Evolutionary conservation across 2,888 invertebrate genomes (phyloP).

Genomic region (Drosophila stalkeri): DNA sequence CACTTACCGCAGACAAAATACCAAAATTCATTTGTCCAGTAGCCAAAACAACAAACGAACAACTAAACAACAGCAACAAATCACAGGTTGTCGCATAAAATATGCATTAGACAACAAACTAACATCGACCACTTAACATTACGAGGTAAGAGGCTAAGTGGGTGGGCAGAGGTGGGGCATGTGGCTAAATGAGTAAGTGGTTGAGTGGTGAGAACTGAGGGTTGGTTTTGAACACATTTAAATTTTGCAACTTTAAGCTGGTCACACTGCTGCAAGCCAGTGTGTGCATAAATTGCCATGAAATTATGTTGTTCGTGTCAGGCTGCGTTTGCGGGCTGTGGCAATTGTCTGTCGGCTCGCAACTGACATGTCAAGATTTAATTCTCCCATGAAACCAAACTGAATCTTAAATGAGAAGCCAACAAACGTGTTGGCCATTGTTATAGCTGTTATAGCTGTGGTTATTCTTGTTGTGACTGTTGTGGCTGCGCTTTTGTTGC

Average conservation of each 20-base stretch:
- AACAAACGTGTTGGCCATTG: conserved; percentile 48
- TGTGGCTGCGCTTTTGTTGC: conserved; percentile 55
- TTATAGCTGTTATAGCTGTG: conserved; percentile 22
- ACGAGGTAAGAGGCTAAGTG: background rate
- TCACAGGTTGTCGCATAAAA: conserved; percentile 70
- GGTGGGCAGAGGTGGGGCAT: background rate
- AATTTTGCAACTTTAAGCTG: conserved; percentile 43
- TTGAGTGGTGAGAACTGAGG: background rate
- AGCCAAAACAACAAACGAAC: conserved; percentile 25
- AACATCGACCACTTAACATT: conserved; percentile 57
- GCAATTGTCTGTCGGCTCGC: conserved; percentile 44
- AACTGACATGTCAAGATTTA: conserved; percentile 72
- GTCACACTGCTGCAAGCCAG: conserved; percentile 17
- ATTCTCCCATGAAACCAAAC: conserved; percentile 79
- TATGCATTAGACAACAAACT: conserved; percentile 61
- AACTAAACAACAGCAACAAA: conserved; percentile 46
- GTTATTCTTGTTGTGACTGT: conserved; percentile 37
- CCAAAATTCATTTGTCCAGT: conserved; percentile 70
- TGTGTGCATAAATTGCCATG: conserved; percentile 65
- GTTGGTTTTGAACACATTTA: conserved; percentile 43
- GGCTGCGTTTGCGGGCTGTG: conserved; percentile 34
- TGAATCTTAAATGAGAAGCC: conserved; percentile 81
- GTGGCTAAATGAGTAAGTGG: background rate
- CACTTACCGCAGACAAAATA: conserved; percentile 55
- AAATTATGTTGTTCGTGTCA: conserved; percentile 75